Evolutionary conservation across 2,113 vertebrate species (phyloP).

Genomic region (Psittacula cyanocephala): DNA sequence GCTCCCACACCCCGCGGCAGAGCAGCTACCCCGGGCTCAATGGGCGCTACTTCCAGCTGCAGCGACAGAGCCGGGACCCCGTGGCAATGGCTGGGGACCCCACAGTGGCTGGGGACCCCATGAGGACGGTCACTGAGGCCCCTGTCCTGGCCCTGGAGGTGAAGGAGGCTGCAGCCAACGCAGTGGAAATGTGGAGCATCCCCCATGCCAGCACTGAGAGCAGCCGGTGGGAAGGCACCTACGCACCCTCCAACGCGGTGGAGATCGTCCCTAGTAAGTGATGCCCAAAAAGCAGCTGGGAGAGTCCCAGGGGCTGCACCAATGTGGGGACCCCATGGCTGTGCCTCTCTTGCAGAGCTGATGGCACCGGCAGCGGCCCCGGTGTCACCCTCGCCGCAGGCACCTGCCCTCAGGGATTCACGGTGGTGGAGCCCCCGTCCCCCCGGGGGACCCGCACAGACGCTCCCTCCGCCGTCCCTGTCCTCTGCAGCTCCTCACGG

Average conservation of each 20-base stretch:
- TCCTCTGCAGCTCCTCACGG: fast-evolving
- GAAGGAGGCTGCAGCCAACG: neutral
- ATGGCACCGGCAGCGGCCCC: neutral
- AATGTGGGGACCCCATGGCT: neutral
- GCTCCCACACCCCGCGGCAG: neutral
- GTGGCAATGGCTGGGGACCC: fast-evolving
- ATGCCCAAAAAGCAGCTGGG: fast-evolving
- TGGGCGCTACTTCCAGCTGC: slow-evolving; percentile 72
- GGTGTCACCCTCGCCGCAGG: neutral
- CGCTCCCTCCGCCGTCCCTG: fast-evolving
- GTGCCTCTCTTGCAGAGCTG: slow-evolving; percentile 68
- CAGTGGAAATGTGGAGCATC: neutral
- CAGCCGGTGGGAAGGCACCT: neutral
- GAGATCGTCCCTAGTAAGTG: neutral
- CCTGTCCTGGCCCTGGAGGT: neutral
- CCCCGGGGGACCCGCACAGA: fast-evolving
- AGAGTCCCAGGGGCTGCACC: too few relatives aligned
- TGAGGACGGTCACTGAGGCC: neutral
- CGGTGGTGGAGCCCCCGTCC: neutral
- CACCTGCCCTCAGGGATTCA: neutral
- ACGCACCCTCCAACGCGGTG: slow-evolving; percentile 25
- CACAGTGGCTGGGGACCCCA: neutral
- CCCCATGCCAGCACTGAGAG: neutral
- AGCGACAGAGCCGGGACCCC: neutral
- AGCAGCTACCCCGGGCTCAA: slow-evolving; percentile 63